phyloP scores from a whole-genome alignment of 2,797 vertebrate genomes.

The Manis pentadactyla region DNA sequence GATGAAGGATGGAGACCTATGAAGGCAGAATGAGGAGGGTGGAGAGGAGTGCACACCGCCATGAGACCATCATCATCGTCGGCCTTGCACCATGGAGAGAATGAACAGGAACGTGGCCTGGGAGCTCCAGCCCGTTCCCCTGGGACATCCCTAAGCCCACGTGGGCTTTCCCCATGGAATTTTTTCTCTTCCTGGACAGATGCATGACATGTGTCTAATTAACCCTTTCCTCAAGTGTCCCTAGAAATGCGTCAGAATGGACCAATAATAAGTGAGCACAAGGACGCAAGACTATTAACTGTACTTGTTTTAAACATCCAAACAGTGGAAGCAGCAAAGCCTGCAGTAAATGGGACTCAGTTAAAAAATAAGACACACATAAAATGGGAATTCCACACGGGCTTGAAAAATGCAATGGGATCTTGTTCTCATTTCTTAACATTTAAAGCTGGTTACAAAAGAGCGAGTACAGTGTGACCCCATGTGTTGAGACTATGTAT shows the following conservation, averaged over 20 bases:
- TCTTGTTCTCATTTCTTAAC: background rate
- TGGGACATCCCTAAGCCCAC: background rate
- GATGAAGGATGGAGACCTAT: background rate
- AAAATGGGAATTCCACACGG: background rate
- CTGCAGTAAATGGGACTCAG: background rate
- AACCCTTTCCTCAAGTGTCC: background rate
- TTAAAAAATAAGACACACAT: background rate
- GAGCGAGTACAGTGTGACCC: background rate
- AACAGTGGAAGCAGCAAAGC: background rate
- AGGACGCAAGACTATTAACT: background rate
- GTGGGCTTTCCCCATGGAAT: background rate
- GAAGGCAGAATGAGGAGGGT: constrained; percentile 22
- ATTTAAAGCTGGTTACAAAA: constrained; percentile 12
- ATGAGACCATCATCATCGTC: background rate
- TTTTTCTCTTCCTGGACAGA: constrained; percentile 10
- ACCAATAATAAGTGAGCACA: background rate
- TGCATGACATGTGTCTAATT: background rate
- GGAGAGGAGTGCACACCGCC: background rate
- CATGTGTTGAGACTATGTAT: background rate
- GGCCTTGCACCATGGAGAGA: background rate
- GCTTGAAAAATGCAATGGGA: background rate
- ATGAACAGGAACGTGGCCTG: background rate
- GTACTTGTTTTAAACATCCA: background rate
- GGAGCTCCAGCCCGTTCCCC: background rate
- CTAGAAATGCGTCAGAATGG: background rate